These are phyloP conservation scores for Anastatus disparis DNA, from an alignment of 1,140 invertebrate genomes.

Conservation along the genomic window DNA sequence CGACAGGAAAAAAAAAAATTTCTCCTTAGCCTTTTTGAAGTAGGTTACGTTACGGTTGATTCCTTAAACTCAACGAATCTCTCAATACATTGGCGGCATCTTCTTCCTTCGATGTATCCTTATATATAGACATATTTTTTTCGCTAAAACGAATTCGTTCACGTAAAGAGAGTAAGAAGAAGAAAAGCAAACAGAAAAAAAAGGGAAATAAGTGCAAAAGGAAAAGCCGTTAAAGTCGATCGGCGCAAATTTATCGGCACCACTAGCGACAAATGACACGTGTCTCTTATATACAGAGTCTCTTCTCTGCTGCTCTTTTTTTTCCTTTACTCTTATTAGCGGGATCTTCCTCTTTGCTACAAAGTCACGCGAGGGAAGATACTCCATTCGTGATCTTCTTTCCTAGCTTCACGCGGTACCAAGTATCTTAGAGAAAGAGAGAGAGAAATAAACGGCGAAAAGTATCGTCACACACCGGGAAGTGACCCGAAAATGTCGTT, in stretches of 20 bases:
- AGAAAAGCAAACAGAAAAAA: too few relatives aligned
- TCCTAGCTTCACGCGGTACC: too few relatives aligned
- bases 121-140: too few relatives aligned
- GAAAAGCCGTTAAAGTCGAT: slow-evolving; percentile 36
- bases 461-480: slow-evolving; percentile 17
- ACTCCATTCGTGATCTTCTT: too few relatives aligned
- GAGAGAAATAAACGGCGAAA: background rate
- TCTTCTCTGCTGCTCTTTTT: too few relatives aligned
- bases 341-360: background rate
- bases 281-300: background rate
- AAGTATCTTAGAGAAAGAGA: background rate
- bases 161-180: too few relatives aligned
- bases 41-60: slow-evolving; percentile 33
- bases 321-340: background rate
- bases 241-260: slow-evolving; percentile 42
- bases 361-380: slow-evolving; percentile 18
- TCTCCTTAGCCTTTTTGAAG: too few relatives aligned
- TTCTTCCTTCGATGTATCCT: background rate
- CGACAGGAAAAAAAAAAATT: too few relatives aligned
- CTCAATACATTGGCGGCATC: background rate
- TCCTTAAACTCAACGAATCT: background rate
- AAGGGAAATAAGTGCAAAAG: too few relatives aligned
- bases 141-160: too few relatives aligned
- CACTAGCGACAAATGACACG: slow-evolving; percentile 30
- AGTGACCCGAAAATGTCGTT: slow-evolving; percentile 28